Evolutionary conservation across 2,888 invertebrate species (phyloP), one percentile per base, ranked within the genome.

Genomic region (Nomada ferruginata): DNA sequence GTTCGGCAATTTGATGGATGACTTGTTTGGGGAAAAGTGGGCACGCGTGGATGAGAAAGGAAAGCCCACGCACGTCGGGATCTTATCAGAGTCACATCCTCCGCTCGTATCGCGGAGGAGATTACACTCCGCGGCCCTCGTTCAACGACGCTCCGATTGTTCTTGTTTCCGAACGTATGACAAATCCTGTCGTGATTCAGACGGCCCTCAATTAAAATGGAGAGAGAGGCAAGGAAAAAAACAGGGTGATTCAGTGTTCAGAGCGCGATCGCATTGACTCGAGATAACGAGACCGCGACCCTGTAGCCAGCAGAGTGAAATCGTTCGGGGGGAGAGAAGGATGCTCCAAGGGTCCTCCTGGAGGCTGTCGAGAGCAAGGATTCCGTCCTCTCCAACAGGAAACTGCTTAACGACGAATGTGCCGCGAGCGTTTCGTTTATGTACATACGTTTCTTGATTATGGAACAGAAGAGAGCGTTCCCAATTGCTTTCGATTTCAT

Each of bases 41-140:
- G 44, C 57, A 36, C 50, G 36, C n/a, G 23, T 11, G n/a, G 47
- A 59, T 9, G 18, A 57, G 60, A 69, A 47, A 59, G 36, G 36
- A n/a, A 18, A 53, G 61, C 81, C 78, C 65, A 84, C 86, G 79
- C 78, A n/a, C 59, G 26, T 26, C 64, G 29, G 15, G 29, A 20
- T 61, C 82, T 85, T 87, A 87, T 87, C 87, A 47, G 2, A 3
- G 57, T 50, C 44, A 65, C 83, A 87, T 87, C 87, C 87, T 87
- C 71, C 66, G 50, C 44, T 69, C 80, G 63, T 86, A 86, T 75
- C 79, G 44, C 60, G 55, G 55, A 26, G 63, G 23, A 82, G 86
- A 86, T 86, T 85, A 79, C 55, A 44, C 18, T 18, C 13, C 2
- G 13, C 29, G 11, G 47, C 13, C 4, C 18, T 11, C 18, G 26